Evolutionary conservation across 2,888 invertebrate species (phyloP).

Genomic region (Campoplex capitator): DNA sequence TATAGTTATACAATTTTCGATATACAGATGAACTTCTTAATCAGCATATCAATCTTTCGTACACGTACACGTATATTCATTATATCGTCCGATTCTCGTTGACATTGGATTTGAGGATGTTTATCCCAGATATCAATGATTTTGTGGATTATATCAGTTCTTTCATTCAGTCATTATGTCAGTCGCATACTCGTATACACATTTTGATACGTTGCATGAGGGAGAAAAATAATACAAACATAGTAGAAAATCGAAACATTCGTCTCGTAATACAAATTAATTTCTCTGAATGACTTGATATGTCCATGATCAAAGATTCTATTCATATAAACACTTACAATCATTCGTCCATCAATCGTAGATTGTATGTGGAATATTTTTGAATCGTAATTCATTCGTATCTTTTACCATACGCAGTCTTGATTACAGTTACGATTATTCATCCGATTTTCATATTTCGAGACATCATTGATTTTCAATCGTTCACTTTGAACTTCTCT

Average conservation of each 20-base stretch:
- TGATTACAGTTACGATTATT: constrained; percentile 39
- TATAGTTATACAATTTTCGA: constrained; percentile 73
- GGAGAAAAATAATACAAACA: neutral
- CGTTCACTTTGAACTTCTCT: neutral
- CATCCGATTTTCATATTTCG: constrained; percentile 2
- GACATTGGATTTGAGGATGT: constrained; percentile 36
- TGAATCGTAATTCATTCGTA: constrained; percentile 1
- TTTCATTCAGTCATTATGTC: constrained; percentile 15
- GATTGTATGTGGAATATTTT: constrained; percentile 50
- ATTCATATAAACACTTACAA: constrained; percentile 48
- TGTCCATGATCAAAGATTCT: constrained; percentile 76
- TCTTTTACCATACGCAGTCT: constrained; percentile 9
- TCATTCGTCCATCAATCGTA: constrained; percentile 55
- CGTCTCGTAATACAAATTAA: neutral
- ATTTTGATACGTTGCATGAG: constrained; percentile 15
- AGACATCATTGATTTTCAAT: neutral
- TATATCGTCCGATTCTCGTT: constrained; percentile 28
- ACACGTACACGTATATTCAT: constrained; percentile 66
- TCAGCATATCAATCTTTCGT: constrained; percentile 72
- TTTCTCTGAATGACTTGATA: constrained; percentile 75
- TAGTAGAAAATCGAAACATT: constrained; percentile 10
- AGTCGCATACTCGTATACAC: constrained; percentile 36
- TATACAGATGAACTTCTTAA: constrained; percentile 69
- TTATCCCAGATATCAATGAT: constrained; percentile 25
- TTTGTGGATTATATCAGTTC: neutral